Evolutionary conservation across 2,113 vertebrate genomes (phyloP).

Genomic region (Saimiri boliviensis): DNA sequence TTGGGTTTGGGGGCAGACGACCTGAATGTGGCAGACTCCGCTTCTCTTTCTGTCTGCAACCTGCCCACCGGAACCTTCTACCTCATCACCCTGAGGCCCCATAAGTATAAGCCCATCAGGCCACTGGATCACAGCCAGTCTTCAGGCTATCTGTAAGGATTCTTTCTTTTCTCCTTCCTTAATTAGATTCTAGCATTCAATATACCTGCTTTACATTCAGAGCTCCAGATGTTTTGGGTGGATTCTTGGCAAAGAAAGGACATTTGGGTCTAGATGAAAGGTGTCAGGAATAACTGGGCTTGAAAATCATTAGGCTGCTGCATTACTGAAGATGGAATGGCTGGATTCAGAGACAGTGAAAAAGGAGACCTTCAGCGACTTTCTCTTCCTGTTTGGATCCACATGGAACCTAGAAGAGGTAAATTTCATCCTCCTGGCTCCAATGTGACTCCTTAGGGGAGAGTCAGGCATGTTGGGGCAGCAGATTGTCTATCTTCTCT

Average conservation of each 20-base stretch:
- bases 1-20: neutral
- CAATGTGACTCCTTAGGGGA: neutral
- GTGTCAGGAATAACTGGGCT: neutral
- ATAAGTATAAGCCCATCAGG: neutral
- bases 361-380: neutral
- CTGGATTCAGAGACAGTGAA: neutral
- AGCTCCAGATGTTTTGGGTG: neutral
- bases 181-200: neutral
- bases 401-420: neutral
- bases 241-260: neutral
- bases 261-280: neutral
- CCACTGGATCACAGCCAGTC: neutral
- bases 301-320: neutral
- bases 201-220: neutral
- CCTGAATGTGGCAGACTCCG: neutral
- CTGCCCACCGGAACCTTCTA: neutral
- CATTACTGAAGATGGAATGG: neutral
- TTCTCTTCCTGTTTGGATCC: neutral
- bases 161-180: neutral
- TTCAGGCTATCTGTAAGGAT: neutral
- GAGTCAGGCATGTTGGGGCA: neutral
- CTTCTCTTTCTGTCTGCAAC: neutral
- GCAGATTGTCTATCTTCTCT: neutral
- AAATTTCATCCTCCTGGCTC: neutral
- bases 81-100: neutral